Base-by-base conservation (phyloP, 2,888 invertebrate species). In the Acronicta leporina region DNA sequence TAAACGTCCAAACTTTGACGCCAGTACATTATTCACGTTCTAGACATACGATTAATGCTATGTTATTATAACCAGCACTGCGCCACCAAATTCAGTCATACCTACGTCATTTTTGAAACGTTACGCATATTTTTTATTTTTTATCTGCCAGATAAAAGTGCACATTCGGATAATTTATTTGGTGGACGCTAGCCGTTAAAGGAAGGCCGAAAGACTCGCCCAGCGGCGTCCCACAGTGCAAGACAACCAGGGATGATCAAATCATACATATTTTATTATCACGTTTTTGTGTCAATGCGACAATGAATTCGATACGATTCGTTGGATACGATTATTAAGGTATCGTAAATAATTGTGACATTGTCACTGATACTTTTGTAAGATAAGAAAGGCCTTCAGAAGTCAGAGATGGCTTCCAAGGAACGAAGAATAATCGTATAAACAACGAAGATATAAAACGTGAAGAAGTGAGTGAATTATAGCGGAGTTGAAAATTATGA, bases 1-100 rank as follows among this genome's bases (percentile, higher is more conserved):
- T 85, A 85, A 84, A 85, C 79, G 84, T 87, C 82, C 71, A 75
- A 89, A 89, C 77, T 88, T 87, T 79, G 79, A 80, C 80, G 77
- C 76, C 65, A 69, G 66, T 61, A 73, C 83, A 87, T 90, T 82
- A 86, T 83, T 87, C 82, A 82, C 73, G 59, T 62, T 70, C 73
- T 69, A 74, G 68, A 77, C 68, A 62, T 68, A 69, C 70, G 72
- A 82, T 79, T 79, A 63, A 65, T 73, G 30, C 52, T 44, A 50
- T 43, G 40, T 64, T 73, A 72, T 70, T 65, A 63, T 47, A 59
- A 47, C 52, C 44, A 66, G 49, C 30, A 53, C 13, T 30, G 51
- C 30, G 63, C 47, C 46, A 73, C 69, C 61, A 75, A 58, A 75
- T 48, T 47, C 57, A 66, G 57, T 49, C 65, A 69, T 63, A n/a